These are phyloP conservation scores for Ceryle rudis DNA, from an alignment of 2,797 vertebrate genomes.

Conservation along the genomic window DNA sequence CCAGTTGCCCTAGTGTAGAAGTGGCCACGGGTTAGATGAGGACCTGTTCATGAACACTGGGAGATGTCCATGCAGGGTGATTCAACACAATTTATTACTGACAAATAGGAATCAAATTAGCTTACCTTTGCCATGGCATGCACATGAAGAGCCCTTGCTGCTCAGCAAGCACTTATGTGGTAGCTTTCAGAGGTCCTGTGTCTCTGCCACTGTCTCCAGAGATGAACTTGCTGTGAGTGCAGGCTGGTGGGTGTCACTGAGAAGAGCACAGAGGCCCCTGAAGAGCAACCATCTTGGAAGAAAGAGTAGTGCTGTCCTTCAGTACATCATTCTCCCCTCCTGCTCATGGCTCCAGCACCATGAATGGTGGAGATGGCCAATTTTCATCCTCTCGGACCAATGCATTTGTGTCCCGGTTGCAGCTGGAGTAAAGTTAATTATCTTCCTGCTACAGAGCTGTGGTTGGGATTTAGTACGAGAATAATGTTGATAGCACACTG, in stretches of 20 bases:
- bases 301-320: fast-evolving
- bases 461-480: no score
- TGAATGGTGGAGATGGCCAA: not conserved
- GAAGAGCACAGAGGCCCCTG: not conserved
- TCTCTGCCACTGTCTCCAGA: not conserved
- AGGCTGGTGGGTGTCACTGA: not conserved
- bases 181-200: not conserved
- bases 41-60: not conserved
- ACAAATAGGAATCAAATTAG: no score
- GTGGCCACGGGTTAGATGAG: not conserved
- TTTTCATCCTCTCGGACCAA: not conserved
- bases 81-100: not conserved
- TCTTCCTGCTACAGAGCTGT: no score
- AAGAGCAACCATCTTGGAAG: not conserved
- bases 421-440: not conserved
- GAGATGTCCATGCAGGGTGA: not conserved
- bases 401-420: not conserved
- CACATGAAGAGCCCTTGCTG: not conserved
- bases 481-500: no score
- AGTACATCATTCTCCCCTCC: not conserved
- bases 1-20: not conserved
- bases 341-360: not conserved
- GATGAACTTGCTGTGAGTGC: not conserved
- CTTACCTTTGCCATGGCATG: not conserved
- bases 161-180: not conserved